A percentile compares a stretch with the other conserved stretches of the same genome.
Conservation (phyloP, 2,888 invertebrate genomes). For the Leptopilina syphax region DNA sequence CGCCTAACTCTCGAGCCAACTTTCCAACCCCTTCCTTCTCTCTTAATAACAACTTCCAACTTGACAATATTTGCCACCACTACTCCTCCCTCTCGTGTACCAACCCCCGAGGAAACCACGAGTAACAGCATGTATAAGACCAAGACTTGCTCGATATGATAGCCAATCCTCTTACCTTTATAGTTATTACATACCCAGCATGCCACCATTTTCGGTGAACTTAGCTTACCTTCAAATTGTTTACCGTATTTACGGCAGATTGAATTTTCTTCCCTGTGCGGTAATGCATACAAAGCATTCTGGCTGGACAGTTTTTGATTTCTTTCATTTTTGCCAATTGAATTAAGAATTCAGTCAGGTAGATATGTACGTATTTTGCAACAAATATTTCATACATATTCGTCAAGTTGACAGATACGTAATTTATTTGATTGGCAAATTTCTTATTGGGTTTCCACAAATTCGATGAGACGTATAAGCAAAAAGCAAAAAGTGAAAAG, state of each 20-base stretch:
- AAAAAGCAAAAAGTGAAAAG: too few species aligned
- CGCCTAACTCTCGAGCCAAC: background rate
- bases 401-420: too few species aligned
- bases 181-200: slow-evolving; percentile 66
- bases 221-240: slow-evolving; percentile 66
- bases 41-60: slow-evolving; percentile 12
- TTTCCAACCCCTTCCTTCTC: background rate
- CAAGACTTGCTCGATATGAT: slow-evolving; percentile 59
- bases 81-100: slow-evolving; percentile 47
- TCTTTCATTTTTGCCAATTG: background rate
- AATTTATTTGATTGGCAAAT: too few species aligned
- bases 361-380: too few species aligned
- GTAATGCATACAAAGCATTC: slow-evolving; percentile 45
- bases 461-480: too few species aligned
- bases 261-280: slow-evolving; percentile 59
- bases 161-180: slow-evolving; percentile 70
- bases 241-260: slow-evolving; percentile 68
- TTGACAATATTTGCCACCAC: slow-evolving; percentile 44
- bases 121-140: slow-evolving; percentile 25
- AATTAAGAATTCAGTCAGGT: too few species aligned
- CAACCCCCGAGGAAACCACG: slow-evolving; percentile 41
- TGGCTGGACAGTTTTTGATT: background rate
- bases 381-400: too few species aligned
- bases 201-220: slow-evolving; percentile 44
- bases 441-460: too few species aligned